Conservation (phyloP, 2,113 vertebrate species). For the Lepisosteus osseus region DNA sequence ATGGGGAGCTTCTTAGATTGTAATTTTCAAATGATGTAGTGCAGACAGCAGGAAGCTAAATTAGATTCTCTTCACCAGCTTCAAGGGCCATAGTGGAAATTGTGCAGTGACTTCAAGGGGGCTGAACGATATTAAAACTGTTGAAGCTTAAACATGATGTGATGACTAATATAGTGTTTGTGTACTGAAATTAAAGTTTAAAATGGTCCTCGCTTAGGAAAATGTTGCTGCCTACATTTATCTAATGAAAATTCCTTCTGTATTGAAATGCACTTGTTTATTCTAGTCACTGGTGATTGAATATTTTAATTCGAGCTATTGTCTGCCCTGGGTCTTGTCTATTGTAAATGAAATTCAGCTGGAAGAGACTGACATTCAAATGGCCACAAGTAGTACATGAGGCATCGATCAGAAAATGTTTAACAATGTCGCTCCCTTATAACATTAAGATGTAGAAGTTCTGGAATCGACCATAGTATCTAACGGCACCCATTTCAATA, state of each 20-base stretch:
- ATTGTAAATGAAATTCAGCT: too few relatives aligned
- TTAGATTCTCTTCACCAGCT: background rate
- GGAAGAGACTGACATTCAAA: too few relatives aligned
- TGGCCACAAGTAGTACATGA: too few relatives aligned
- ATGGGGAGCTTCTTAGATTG: background rate
- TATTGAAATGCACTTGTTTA: constrained; percentile 8
- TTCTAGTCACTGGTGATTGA: background rate
- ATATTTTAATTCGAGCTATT: background rate
- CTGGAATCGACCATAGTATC: too few relatives aligned
- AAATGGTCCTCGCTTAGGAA: background rate
- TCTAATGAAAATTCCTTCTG: background rate
- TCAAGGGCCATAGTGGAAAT: background rate
- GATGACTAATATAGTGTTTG: background rate
- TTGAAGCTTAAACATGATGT: background rate
- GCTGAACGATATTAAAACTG: background rate
- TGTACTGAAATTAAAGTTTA: constrained; percentile 2
- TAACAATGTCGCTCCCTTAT: too few relatives aligned
- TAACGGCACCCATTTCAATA: too few relatives aligned
- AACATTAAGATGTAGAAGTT: too few relatives aligned
- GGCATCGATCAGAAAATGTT: too few relatives aligned
- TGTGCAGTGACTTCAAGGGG: constrained; percentile 5
- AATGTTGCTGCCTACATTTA: background rate
- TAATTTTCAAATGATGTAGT: background rate
- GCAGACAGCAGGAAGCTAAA: background rate
- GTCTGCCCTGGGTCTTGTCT: too few relatives aligned